Percentiles rank a stretch among this genome's conserved stretches.
Conservation (phyloP, 2,113 vertebrate genomes). For the Heliornis fulica region DNA sequence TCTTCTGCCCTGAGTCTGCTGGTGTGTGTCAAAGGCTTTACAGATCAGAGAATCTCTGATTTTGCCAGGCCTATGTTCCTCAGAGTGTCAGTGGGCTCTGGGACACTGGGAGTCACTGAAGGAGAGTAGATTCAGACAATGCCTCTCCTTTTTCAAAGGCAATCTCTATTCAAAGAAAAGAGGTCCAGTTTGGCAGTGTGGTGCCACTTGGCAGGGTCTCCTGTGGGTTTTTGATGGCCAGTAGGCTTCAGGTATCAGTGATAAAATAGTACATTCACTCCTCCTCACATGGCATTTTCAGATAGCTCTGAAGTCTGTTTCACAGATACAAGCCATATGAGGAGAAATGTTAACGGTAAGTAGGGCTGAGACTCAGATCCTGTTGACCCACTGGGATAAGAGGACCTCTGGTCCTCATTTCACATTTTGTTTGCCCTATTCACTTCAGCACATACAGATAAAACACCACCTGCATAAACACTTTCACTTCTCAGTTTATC, state of each 20-base stretch:
- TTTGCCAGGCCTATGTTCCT: not conserved
- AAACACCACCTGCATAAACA: not conserved
- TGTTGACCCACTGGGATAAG: not conserved
- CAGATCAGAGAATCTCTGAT: not conserved
- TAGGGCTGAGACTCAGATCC: not conserved
- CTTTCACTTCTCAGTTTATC: not conserved
- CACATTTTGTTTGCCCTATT: not conserved
- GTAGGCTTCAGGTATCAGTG: not conserved
- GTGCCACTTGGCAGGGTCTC: not conserved
- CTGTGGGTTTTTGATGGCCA: not conserved
- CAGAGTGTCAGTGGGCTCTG: not conserved
- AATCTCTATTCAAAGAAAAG: not conserved
- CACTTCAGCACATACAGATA: not conserved
- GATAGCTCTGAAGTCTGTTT: not conserved
- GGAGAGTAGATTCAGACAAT: not conserved
- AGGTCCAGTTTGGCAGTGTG: fast-evolving
- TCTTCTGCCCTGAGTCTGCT: not conserved
- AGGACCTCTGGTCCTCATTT: not conserved
- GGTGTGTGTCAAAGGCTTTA: not conserved
- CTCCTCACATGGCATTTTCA: not conserved
- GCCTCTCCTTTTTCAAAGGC: not conserved
- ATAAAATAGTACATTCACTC: not conserved
- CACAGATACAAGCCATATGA: not conserved
- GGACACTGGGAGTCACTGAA: not conserved
- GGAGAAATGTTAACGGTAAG: not conserved